These are phyloP conservation scores for Sakesphorus luctuosus DNA, from an alignment of 2,113 vertebrate species.

Conservation along the genomic window DNA sequence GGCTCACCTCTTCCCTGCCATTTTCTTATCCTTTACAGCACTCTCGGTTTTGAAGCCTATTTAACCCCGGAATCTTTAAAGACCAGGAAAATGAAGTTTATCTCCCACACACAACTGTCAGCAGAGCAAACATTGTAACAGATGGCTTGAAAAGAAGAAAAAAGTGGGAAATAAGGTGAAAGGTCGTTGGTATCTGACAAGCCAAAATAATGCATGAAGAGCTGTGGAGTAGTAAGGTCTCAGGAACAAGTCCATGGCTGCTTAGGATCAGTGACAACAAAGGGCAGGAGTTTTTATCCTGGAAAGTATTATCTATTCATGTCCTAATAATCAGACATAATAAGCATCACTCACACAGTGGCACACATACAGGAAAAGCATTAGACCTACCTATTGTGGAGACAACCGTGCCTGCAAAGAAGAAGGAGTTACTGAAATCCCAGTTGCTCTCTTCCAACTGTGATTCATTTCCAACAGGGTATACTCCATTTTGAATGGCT, in stretches of 20 bases:
- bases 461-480: conserved; percentile 54
- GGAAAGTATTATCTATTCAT: not conserved
- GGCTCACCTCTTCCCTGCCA: not conserved
- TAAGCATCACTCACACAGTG: not conserved
- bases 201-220: not conserved
- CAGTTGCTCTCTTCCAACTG: conserved; percentile 57
- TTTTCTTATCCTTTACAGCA: not conserved
- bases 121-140: not conserved
- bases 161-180: not conserved
- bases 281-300: not conserved
- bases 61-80: not conserved
- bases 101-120: not conserved
- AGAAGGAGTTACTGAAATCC: conserved; percentile 76
- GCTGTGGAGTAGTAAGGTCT: not conserved
- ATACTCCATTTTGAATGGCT: conserved; percentile 69
- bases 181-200: not conserved
- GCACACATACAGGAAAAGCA: not conserved
- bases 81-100: not conserved
- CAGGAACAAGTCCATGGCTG: not conserved
- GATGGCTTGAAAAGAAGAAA: not conserved
- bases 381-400: conserved; percentile 72
- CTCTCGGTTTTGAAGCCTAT: not conserved
- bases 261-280: not conserved
- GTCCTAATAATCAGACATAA: not conserved
- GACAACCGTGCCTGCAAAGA: conserved; percentile 73